Evolutionary conservation across 2,113 vertebrate genomes (phyloP).

Genomic region (Oryzias celebensis): DNA sequence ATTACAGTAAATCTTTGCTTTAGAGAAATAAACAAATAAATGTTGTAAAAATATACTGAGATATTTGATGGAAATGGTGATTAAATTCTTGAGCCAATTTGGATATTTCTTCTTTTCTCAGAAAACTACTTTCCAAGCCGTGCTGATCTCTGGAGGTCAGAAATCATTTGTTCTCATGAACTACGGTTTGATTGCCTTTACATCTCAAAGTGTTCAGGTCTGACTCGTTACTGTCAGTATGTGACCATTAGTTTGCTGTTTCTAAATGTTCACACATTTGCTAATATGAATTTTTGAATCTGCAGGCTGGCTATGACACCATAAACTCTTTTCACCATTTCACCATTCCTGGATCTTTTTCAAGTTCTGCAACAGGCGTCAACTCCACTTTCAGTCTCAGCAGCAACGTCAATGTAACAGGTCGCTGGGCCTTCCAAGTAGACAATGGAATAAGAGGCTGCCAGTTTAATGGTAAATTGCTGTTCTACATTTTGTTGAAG

Average conservation of each 20-base stretch:
- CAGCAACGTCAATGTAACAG: slow-evolving; percentile 43
- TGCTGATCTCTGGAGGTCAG: slow-evolving; percentile 51
- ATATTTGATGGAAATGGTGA: too few species aligned
- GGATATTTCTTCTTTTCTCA: slow-evolving; percentile 17
- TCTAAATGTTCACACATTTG: background rate
- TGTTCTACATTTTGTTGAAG: too few species aligned
- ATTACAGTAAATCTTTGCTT: too few species aligned
- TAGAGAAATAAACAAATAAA: too few species aligned
- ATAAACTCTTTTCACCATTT: slow-evolving; percentile 24
- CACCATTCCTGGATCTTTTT: slow-evolving; percentile 48
- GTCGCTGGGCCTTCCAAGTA: slow-evolving; percentile 56
- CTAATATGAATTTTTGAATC: background rate
- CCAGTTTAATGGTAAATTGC: slow-evolving; percentile 26
- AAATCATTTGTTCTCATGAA: slow-evolving; percentile 69
- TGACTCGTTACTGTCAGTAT: background rate
- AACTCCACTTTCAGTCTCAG: slow-evolving; percentile 8
- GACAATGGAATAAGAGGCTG: slow-evolving; percentile 40
- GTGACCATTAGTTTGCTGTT: background rate
- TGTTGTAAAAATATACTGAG: too few species aligned
- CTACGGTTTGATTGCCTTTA: slow-evolving; percentile 50
- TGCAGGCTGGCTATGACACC: slow-evolving; percentile 67
- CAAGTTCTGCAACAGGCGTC: fast-evolving
- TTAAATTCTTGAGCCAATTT: too few species aligned
- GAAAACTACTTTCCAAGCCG: slow-evolving; percentile 62
- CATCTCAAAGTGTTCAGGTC: background rate